These are phyloP conservation scores for Trichogramma evanescens DNA, from an alignment of 2,888 invertebrate genomes.

Conservation along the genomic window DNA sequence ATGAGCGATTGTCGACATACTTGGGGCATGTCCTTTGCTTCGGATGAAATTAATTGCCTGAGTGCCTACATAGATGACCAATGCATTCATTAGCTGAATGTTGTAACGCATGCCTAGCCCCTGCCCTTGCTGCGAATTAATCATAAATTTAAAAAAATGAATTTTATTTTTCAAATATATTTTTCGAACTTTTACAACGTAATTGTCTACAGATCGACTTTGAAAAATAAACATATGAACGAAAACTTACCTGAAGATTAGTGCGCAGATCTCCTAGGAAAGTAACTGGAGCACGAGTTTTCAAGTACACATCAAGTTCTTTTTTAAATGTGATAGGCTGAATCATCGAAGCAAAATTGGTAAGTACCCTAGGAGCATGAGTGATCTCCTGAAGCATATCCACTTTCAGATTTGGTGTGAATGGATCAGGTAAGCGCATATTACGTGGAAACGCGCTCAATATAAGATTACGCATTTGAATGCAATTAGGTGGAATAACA, in stretches of 20 bases:
- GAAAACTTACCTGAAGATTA: conserved; percentile 70
- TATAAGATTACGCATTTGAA: conserved; percentile 96
- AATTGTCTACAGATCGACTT: neutral
- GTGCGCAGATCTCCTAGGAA: conserved; percentile 88
- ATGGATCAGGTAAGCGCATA: conserved; percentile 97
- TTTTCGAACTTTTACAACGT: neutral
- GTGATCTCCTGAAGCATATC: conserved; percentile 85
- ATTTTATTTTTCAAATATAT: neutral
- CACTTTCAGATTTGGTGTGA: conserved; percentile 93
- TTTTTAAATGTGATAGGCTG: conserved; percentile 86
- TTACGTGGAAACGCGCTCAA: conserved; percentile 96
- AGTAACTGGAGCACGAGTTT: conserved; percentile 88
- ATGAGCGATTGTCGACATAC: conserved; percentile 96
- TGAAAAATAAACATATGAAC: neutral
- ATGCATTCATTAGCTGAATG: conserved; percentile 91
- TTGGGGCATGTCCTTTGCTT: conserved; percentile 84
- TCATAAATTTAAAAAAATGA: neutral
- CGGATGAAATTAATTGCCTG: conserved; percentile 91
- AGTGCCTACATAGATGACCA: conserved; percentile 95
- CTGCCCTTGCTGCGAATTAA: conserved; percentile 54
- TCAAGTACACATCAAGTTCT: conserved; percentile 93
- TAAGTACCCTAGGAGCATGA: conserved; percentile 80
- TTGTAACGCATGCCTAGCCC: conserved; percentile 91
- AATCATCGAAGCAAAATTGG: conserved; percentile 80
- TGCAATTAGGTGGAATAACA: conserved; percentile 98